Conservation (phyloP, 2,797 vertebrate species). For the Gymnocypris eckloni region DNA sequence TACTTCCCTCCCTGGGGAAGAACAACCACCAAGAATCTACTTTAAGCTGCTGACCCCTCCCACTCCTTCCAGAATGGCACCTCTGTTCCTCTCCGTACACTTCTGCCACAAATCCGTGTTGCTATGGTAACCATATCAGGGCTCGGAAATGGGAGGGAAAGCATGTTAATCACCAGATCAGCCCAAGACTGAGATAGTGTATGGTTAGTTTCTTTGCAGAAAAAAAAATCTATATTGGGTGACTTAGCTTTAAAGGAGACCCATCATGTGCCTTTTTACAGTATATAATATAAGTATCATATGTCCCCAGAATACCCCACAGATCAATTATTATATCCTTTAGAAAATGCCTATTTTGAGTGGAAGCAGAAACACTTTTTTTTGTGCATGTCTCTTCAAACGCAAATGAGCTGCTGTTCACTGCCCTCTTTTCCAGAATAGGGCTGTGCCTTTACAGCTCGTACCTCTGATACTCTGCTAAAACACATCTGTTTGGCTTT, state of each 20-base stretch:
- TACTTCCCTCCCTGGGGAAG: slow-evolving; percentile 49
- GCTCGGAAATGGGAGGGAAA: slow-evolving; percentile 36
- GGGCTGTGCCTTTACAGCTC: too few relatives aligned
- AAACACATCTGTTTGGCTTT: too few relatives aligned
- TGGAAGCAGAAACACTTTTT: too few relatives aligned
- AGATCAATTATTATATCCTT: not conserved
- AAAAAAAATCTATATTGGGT: not conserved
- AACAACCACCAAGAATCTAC: slow-evolving; percentile 31
- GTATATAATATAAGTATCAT: not conserved
- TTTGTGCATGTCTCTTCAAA: too few relatives aligned
- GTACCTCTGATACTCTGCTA: too few relatives aligned
- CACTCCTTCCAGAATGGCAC: slow-evolving; percentile 1
- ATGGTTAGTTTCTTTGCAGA: not conserved
- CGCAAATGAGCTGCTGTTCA: too few relatives aligned
- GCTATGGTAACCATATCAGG: slow-evolving; percentile 56
- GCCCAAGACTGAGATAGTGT: not conserved
- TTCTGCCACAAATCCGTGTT: slow-evolving; percentile 19
- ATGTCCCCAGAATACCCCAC: not conserved
- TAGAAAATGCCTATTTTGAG: not conserved
- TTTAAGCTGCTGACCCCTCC: slow-evolving; percentile 14
- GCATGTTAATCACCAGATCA: slow-evolving; percentile 18
- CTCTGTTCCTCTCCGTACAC: not conserved
- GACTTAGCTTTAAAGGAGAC: not conserved
- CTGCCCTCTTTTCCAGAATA: too few relatives aligned
- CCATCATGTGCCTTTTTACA: not conserved